Evolutionary conservation across 2,113 vertebrate genomes (phyloP).

Genomic region (Sphaerodactylus townsendi): DNA sequence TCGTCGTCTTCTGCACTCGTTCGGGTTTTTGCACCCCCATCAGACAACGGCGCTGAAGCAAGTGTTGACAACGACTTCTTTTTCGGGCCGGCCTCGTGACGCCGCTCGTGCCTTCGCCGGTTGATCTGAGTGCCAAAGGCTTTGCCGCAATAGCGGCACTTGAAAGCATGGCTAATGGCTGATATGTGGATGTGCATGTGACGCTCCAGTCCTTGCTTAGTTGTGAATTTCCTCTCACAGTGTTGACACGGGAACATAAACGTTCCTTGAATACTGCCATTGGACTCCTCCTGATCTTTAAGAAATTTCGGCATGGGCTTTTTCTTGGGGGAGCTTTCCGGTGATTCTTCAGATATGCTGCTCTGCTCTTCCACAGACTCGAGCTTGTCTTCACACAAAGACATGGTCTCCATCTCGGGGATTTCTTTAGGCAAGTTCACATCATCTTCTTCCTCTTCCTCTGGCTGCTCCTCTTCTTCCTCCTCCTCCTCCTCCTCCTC

Average conservation of each 20-base stretch:
- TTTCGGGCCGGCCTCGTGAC: slow-evolving; percentile 87
- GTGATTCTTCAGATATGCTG: slow-evolving; percentile 61
- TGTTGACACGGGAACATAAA: slow-evolving; percentile 86
- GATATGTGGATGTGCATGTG: slow-evolving; percentile 88
- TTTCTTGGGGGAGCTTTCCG: slow-evolving; percentile 71
- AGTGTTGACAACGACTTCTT: slow-evolving; percentile 73
- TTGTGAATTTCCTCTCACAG: slow-evolving; percentile 87
- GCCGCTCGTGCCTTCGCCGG: slow-evolving; percentile 80
- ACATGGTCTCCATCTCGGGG: slow-evolving; percentile 59
- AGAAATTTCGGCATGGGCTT: slow-evolving; percentile 54
- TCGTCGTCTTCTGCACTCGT: slow-evolving; percentile 41
- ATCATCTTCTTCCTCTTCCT: slow-evolving; percentile 67
- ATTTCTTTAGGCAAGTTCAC: slow-evolving; percentile 53
- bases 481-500: slow-evolving; percentile 17
- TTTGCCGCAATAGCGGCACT: slow-evolving; percentile 82
- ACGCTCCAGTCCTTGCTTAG: slow-evolving; percentile 85
- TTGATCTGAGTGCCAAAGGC: slow-evolving; percentile 83
- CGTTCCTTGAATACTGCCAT: slow-evolving; percentile 69
- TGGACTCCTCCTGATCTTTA: slow-evolving; percentile 71
- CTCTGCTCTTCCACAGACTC: slow-evolving; percentile 76
- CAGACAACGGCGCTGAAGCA: slow-evolving; percentile 12
- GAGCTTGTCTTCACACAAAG: slow-evolving; percentile 73
- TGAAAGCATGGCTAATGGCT: slow-evolving; percentile 74
- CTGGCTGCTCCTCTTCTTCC: slow-evolving; percentile 60
- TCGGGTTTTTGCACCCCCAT: slow-evolving; percentile 46